A percentile compares a stretch with the other conserved stretches of the same genome.
These are phyloP conservation scores for Hozukius guyotensis DNA, from an alignment of 2,797 vertebrate genomes.

Conservation along the genomic window DNA sequence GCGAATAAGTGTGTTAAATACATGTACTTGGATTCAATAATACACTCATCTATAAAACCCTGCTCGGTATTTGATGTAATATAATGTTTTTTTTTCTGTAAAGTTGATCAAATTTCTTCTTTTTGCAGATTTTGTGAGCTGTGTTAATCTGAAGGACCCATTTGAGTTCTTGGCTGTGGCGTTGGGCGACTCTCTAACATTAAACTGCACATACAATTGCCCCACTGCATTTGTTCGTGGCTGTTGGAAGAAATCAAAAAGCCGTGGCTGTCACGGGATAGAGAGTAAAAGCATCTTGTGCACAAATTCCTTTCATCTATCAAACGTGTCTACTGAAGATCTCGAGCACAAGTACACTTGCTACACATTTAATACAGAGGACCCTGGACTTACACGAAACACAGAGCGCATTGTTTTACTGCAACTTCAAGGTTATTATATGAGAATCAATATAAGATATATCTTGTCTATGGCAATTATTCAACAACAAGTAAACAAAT, in stretches of 20 bases:
- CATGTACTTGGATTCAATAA: not conserved
- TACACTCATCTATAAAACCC: not conserved
- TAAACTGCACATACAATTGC: constrained; percentile 82
- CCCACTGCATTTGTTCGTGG: constrained; percentile 78
- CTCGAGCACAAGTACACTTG: constrained; percentile 71
- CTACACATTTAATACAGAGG: constrained; percentile 61
- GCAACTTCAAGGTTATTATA: constrained; percentile 55
- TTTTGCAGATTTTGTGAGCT: constrained; percentile 63
- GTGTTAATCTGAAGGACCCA: not conserved
- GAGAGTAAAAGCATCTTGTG: constrained; percentile 42
- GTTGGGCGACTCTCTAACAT: constrained; percentile 58
- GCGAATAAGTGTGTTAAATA: not conserved
- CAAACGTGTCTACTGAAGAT: constrained; percentile 59
- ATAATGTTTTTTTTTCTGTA: not conserved
- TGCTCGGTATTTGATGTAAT: not conserved
- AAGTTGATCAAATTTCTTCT: not conserved
- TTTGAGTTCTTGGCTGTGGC: constrained; percentile 41
- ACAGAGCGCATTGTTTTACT: constrained; percentile 61
- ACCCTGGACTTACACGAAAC: constrained; percentile 41
- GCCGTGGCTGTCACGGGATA: constrained; percentile 19
- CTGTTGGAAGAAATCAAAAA: constrained; percentile 61
- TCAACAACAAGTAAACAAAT: not conserved
- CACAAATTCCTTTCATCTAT: constrained; percentile 49
- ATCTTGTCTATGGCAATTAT: not conserved
- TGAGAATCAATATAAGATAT: not conserved